Evolutionary conservation across 1,140 invertebrate species (phyloP).

Genomic region (Microplitis mediator): DNA sequence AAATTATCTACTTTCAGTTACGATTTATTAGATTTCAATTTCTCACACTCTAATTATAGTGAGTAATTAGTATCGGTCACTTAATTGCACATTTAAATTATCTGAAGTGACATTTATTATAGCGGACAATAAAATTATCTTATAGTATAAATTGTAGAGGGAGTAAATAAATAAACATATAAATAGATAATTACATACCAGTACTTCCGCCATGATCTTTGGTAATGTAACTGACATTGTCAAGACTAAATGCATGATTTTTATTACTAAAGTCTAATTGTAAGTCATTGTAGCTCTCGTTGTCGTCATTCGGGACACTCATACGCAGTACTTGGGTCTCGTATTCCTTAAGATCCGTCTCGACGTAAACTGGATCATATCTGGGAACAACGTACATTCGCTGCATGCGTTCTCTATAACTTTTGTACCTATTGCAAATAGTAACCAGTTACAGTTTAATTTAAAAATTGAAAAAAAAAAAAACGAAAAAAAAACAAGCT

Average conservation of each 20-base stretch:
- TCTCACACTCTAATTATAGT: too few relatives aligned
- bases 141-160: too few relatives aligned
- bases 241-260: constrained; percentile 84
- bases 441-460: constrained; percentile 15
- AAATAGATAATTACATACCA: constrained; percentile 42
- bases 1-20: too few relatives aligned
- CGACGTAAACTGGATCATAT: constrained; percentile 82
- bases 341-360: constrained; percentile 81
- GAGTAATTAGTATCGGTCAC: too few relatives aligned
- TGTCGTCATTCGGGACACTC: constrained; percentile 83
- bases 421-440: constrained; percentile 69
- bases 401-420: constrained; percentile 79
- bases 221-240: constrained; percentile 84
- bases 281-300: constrained; percentile 75
- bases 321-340: constrained; percentile 89
- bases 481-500: constrained; percentile 8
- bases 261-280: constrained; percentile 86
- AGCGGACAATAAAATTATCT: too few relatives aligned
- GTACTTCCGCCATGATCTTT: constrained; percentile 73
- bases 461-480: not conserved
- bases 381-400: constrained; percentile 74
- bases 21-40: too few relatives aligned
- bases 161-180: not conserved
- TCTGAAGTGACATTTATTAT: too few relatives aligned
- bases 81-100: too few relatives aligned